These are phyloP conservation scores for Trilocha varians DNA, from an alignment of 2,888 invertebrate genomes.

Conservation along the genomic window DNA sequence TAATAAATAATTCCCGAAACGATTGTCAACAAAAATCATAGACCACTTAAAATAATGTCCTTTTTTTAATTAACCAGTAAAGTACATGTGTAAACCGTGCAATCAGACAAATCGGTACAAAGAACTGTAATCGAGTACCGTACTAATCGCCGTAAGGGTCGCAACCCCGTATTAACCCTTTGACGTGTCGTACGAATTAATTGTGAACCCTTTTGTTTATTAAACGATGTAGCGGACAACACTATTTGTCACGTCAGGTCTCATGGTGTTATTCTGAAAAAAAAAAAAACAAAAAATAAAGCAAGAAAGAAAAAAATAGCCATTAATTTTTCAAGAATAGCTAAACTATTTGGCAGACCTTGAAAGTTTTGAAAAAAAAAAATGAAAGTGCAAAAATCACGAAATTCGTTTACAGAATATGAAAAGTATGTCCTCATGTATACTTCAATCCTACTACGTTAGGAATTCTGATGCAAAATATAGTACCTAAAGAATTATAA, in stretches of 20 bases:
- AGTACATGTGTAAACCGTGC: not conserved
- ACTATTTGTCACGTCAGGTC: slow-evolving; percentile 51
- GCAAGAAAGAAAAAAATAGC: no score
- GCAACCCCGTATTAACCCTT: slow-evolving; percentile 52
- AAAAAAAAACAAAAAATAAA: no score
- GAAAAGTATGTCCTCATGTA: no score
- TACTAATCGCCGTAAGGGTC: slow-evolving; percentile 13
- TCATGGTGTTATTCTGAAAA: slow-evolving; percentile 39
- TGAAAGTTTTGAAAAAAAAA: no score
- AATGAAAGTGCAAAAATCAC: no score
- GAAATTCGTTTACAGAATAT: no score
- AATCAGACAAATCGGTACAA: not conserved
- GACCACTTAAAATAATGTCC: not conserved
- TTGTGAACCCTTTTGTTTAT: slow-evolving; percentile 51
- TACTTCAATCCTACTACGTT: no score
- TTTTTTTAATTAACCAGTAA: not conserved
- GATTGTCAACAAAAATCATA: not conserved
- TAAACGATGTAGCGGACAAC: slow-evolving; percentile 48
- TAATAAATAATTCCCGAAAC: no score
- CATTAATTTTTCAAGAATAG: no score
- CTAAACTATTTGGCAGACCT: no score
- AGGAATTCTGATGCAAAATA: no score
- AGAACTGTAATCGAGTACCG: not conserved
- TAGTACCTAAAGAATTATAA: no score
- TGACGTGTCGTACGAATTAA: slow-evolving; percentile 63